These are phyloP conservation scores for Burhinus bistriatus DNA, from an alignment of 2,113 vertebrate genomes.

Conservation along the genomic window DNA sequence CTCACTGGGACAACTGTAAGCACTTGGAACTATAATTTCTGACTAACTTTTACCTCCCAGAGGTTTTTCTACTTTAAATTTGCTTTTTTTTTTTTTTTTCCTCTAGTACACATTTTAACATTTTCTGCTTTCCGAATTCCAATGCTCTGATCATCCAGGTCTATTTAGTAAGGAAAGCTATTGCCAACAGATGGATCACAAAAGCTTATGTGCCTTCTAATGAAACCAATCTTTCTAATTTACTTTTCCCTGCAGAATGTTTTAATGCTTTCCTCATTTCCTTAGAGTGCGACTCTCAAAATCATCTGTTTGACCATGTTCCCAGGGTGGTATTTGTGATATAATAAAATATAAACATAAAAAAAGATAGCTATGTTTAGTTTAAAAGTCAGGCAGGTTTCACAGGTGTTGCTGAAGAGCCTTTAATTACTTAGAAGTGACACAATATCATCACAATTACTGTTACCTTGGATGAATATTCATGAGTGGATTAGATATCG, in stretches of 20 bases:
- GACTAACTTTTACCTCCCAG: not conserved
- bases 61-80: not conserved
- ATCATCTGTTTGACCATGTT: conserved; percentile 61
- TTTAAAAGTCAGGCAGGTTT: conserved; percentile 45
- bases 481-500: not conserved
- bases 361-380: conserved; percentile 22
- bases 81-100: not conserved
- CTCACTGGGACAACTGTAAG: not conserved
- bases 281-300: conserved; percentile 45
- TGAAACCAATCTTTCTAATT: conserved; percentile 67
- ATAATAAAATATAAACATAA: conserved; percentile 53
- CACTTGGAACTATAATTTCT: not conserved
- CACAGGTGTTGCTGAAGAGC: conserved; percentile 35
- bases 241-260: conserved; percentile 51
- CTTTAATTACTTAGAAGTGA: conserved; percentile 45
- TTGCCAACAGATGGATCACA: conserved; percentile 64
- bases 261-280: conserved; percentile 45
- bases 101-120: not conserved
- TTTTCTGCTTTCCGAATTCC: conserved; percentile 35
- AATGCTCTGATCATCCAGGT: conserved; percentile 28
- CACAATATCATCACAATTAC: conserved; percentile 3
- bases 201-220: conserved; percentile 58
- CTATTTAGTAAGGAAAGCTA: conserved; percentile 28
- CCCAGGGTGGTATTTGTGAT: conserved; percentile 42
- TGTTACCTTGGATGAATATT: conserved; percentile 51